Evolutionary conservation across 2,888 invertebrate species (phyloP).

Genomic region (Chrysolina haemoptera): DNA sequence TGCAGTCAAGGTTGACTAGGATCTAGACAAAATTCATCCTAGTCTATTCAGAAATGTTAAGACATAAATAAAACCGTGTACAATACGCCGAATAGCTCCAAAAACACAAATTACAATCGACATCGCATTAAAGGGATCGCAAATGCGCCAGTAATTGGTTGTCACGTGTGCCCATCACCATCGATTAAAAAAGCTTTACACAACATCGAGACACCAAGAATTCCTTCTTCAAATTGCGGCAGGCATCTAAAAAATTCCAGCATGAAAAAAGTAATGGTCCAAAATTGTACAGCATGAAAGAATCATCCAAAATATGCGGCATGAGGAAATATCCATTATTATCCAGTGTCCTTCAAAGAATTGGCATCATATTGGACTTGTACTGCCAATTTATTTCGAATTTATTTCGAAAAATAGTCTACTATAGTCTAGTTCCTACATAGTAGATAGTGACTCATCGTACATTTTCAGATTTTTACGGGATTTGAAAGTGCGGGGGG

Average conservation of each 20-base stretch:
- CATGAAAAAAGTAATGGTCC: constrained; percentile 52
- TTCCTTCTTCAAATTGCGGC: constrained; percentile 57
- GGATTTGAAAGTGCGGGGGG: no score
- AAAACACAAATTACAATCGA: constrained; percentile 65
- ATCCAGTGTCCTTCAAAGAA: no score
- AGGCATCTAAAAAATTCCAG: constrained; percentile 67
- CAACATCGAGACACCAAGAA: constrained; percentile 44
- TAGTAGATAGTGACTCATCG: no score
- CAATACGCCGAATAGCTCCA: constrained; percentile 55
- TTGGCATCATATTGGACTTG: no score
- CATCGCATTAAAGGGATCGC: constrained; percentile 63
- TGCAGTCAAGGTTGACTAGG: no score
- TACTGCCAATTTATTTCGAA: no score
- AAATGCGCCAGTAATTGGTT: constrained; percentile 65
- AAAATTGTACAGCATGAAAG: constrained; percentile 57
- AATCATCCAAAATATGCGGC: constrained; percentile 39
- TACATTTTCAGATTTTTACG: no score
- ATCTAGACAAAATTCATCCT: no score
- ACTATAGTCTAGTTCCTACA: no score
- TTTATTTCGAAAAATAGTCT: no score
- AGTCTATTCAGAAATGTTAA: neutral
- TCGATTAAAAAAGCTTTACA: constrained; percentile 53
- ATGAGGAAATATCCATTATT: neutral
- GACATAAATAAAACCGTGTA: neutral
- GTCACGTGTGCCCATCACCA: constrained; percentile 70